Evolutionary conservation across 2,113 vertebrate genomes (phyloP).

Genomic region (Macquaria australasica): DNA sequence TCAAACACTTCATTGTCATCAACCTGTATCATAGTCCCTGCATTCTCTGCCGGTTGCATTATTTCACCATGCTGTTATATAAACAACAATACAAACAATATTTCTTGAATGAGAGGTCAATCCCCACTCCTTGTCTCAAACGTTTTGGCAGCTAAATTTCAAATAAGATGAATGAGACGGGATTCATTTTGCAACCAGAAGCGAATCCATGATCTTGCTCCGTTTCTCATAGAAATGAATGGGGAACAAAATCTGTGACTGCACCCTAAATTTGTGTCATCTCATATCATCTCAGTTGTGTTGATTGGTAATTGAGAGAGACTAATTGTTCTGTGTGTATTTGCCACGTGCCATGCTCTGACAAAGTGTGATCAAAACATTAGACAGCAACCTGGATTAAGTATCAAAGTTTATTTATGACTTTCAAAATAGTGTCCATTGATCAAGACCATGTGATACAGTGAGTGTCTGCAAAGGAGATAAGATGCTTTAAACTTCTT

Average conservation of each 20-base stretch:
- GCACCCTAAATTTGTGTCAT: not conserved
- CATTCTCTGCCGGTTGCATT: not conserved
- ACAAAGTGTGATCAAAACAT: not conserved
- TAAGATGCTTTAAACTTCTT: not conserved
- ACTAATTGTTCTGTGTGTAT: not conserved
- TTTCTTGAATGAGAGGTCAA: not conserved
- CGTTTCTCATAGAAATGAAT: not conserved
- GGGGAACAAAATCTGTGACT: not conserved
- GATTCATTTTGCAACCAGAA: not conserved
- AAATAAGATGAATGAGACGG: no score
- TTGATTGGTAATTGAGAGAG: not conserved
- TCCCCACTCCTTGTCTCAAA: not conserved
- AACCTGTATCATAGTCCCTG: not conserved
- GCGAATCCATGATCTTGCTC: not conserved
- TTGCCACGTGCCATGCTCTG: not conserved
- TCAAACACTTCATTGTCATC: not conserved
- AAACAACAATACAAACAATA: not conserved
- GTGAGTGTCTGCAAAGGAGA: not conserved
- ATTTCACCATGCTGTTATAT: not conserved
- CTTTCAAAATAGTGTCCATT: not conserved
- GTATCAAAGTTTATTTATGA: not conserved
- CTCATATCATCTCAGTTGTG: not conserved
- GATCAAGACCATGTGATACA: not conserved
- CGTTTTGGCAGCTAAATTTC: no score
- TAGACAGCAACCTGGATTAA: not conserved